These are phyloP conservation scores for Marcusenius ussheri DNA, from an alignment of 2,113 vertebrate genomes.

Conservation along the genomic window DNA sequence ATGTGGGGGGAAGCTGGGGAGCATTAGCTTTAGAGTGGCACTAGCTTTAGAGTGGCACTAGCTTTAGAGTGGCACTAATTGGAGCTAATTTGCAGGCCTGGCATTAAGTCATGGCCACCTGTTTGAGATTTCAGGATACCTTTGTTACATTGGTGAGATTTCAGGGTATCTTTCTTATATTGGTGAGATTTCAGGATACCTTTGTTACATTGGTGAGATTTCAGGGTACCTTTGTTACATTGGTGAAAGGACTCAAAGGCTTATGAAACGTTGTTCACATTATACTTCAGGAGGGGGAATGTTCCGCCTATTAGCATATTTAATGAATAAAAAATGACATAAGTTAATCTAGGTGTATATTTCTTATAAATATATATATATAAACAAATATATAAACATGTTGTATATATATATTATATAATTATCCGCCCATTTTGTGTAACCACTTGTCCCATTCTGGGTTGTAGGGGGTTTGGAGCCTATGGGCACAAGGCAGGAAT, in stretches of 20 bases:
- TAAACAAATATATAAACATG: background rate
- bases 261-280: background rate
- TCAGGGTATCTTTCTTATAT: background rate
- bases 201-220: background rate
- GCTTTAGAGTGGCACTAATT: background rate
- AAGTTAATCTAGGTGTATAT: background rate
- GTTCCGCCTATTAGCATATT: background rate
- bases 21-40: background rate
- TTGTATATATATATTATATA: background rate
- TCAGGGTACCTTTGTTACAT: background rate
- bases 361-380: background rate
- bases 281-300: background rate
- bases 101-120: background rate
- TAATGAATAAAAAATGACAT: background rate
- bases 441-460: background rate
- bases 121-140: background rate
- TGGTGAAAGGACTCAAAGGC: background rate
- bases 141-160: background rate
- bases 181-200: background rate
- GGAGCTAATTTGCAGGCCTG: background rate
- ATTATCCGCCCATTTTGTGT: background rate
- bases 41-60: background rate
- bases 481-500: background rate
- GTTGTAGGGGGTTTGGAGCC: too few species aligned
- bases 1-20: background rate